A percentile compares a stretch with the other conserved stretches of the same genome.
These are phyloP conservation scores for Corvus moneduloides DNA, from an alignment of 2,113 vertebrate genomes.

Conservation along the genomic window DNA sequence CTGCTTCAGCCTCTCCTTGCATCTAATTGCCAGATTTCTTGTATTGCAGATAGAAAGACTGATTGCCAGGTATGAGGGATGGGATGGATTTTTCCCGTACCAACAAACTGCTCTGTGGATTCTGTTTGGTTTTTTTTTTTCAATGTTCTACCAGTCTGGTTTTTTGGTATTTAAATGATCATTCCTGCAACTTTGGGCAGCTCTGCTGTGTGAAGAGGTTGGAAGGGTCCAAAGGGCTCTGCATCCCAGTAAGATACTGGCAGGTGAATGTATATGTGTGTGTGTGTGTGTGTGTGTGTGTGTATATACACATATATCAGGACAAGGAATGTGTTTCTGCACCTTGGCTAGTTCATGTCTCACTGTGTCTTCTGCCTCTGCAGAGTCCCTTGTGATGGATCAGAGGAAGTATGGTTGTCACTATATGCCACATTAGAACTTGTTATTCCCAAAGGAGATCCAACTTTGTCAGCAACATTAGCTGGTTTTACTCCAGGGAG, in stretches of 20 bases:
- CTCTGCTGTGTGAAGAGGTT: background rate
- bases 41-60: constrained; percentile 9
- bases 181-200: background rate
- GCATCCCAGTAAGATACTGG: background rate
- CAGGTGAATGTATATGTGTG: background rate
- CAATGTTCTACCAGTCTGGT: background rate
- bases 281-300: too few relatives aligned
- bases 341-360: background rate
- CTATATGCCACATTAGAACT: background rate
- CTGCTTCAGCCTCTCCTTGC: background rate
- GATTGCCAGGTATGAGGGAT: constrained; percentile 11
- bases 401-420: background rate
- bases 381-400: background rate
- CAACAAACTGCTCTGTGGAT: background rate
- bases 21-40: constrained; percentile 11
- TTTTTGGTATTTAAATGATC: background rate
- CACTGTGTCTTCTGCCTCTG: background rate
- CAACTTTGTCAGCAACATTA: background rate
- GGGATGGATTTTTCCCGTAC: background rate
- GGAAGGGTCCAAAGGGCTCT: background rate
- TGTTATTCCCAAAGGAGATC: background rate
- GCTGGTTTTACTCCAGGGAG: background rate
- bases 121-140: background rate
- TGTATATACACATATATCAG: background rate
- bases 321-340: background rate